A percentile compares a stretch with the other conserved stretches of the same genome.
These are phyloP conservation scores for Corythornis leucogaster DNA, from an alignment of 2,797 vertebrate genomes.

Conservation along the genomic window DNA sequence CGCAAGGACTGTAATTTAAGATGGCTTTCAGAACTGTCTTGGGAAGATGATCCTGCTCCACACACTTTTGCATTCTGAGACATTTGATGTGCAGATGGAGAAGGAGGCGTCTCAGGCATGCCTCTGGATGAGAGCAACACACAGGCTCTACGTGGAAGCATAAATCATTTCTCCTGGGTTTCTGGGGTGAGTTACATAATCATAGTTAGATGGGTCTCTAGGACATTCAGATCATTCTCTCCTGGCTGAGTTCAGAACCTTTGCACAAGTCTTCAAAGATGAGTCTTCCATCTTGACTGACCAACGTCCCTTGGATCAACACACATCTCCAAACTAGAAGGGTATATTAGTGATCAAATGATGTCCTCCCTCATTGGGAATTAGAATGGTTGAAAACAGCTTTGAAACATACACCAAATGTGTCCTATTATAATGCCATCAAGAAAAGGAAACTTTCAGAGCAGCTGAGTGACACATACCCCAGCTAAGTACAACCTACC, in stretches of 20 bases:
- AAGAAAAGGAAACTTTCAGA: background rate
- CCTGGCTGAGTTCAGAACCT: background rate
- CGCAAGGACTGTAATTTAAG: background rate
- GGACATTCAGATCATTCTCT: background rate
- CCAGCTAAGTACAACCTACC: background rate
- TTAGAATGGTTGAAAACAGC: background rate
- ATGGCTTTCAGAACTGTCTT: slow-evolving; percentile 13
- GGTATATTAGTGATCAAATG: background rate
- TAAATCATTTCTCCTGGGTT: slow-evolving; percentile 18
- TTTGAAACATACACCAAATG: background rate
- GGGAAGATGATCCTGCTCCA: slow-evolving; percentile 45
- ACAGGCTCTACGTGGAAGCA: slow-evolving; percentile 17
- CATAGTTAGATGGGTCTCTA: background rate
- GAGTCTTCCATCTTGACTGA: background rate
- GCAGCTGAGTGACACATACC: background rate
- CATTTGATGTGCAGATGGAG: slow-evolving; percentile 43
- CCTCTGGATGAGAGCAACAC: slow-evolving; percentile 38
- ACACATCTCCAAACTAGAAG: background rate
- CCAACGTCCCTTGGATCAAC: background rate
- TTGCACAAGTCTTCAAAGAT: background rate
- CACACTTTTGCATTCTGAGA: slow-evolving; percentile 19
- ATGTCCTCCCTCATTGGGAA: background rate
- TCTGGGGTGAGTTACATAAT: slow-evolving; percentile 2
- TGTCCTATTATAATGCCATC: background rate
- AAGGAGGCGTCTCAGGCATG: slow-evolving; percentile 17